A percentile compares a stretch with the other conserved stretches of the same genome.
phyloP scores from a whole-genome alignment of 1,140 invertebrate genomes.

The Caenorhabditis remanei region DNA sequence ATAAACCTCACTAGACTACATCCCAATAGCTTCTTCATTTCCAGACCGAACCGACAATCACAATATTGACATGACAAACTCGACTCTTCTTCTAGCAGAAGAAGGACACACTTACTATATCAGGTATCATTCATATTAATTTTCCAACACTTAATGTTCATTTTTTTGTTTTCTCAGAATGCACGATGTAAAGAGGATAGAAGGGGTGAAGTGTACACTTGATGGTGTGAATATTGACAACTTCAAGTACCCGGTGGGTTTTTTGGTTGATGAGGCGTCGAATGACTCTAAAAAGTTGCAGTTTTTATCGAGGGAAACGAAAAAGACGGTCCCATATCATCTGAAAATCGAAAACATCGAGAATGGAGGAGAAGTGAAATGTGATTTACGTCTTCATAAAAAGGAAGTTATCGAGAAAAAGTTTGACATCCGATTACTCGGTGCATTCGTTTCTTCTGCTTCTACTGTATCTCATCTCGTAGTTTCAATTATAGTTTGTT shows the following conservation, averaged over 20 bases:
- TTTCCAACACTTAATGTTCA: neutral
- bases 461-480: neutral
- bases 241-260: constrained; percentile 44
- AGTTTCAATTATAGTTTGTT: neutral
- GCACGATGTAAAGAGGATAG: constrained; percentile 38
- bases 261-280: neutral
- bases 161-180: constrained; percentile 14
- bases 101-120: constrained; percentile 59
- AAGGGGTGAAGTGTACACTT: constrained; percentile 49
- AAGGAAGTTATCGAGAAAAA: constrained; percentile 14
- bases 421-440: constrained; percentile 14
- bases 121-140: neutral
- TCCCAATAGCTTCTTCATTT: neutral
- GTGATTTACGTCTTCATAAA: constrained; percentile 9
- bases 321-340: constrained; percentile 25
- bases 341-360: constrained; percentile 46
- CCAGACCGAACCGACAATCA: constrained; percentile 51
- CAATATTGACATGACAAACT: constrained; percentile 52
- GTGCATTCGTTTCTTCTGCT: neutral
- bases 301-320: neutral
- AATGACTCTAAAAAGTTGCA: neutral
- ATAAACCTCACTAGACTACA: too few relatives aligned
- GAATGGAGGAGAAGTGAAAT: constrained; percentile 23
- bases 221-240: constrained; percentile 34
- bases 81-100: neutral